phyloP scores from a whole-genome alignment of 1,140 invertebrate species.

The Alviniconcha marisindica region DNA sequence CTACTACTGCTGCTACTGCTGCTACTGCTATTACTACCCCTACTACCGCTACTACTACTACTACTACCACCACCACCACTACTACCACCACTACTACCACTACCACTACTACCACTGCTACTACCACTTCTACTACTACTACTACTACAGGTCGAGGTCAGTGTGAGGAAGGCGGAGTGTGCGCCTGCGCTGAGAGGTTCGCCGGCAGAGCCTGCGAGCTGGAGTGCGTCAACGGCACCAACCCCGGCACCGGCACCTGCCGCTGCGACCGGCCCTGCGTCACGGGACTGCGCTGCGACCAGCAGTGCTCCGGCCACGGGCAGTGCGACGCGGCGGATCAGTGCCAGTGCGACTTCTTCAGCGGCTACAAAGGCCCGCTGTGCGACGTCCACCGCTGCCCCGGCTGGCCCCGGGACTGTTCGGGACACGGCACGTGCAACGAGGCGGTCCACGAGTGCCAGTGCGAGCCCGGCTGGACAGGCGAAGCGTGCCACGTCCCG shows the following conservation, averaged over 20 bases:
- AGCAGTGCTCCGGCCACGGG: constrained; percentile 53
- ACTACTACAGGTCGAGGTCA: constrained; percentile 29
- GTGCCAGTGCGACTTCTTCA: constrained; percentile 48
- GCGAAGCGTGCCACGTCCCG: constrained; percentile 51
- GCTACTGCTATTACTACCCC: no score
- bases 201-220: constrained; percentile 61
- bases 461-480: constrained; percentile 59
- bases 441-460: constrained; percentile 52
- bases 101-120: no score
- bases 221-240: constrained; percentile 59
- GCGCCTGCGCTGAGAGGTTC: constrained; percentile 52
- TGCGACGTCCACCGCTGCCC: constrained; percentile 60
- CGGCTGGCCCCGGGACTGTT: constrained; percentile 56
- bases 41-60: no score
- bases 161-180: constrained; percentile 48
- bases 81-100: no score
- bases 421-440: constrained; percentile 57
- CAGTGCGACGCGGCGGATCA: constrained; percentile 34
- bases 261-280: constrained; percentile 56
- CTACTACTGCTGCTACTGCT: no score
- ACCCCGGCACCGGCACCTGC: constrained; percentile 36
- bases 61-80: no score
- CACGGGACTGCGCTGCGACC: constrained; percentile 53
- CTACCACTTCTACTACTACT: background rate
- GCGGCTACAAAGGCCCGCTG: constrained; percentile 50